Conservation (phyloP, 37 sponge, comb jelly and placozoan species). For the Amphimedon queenslandica region DNA sequence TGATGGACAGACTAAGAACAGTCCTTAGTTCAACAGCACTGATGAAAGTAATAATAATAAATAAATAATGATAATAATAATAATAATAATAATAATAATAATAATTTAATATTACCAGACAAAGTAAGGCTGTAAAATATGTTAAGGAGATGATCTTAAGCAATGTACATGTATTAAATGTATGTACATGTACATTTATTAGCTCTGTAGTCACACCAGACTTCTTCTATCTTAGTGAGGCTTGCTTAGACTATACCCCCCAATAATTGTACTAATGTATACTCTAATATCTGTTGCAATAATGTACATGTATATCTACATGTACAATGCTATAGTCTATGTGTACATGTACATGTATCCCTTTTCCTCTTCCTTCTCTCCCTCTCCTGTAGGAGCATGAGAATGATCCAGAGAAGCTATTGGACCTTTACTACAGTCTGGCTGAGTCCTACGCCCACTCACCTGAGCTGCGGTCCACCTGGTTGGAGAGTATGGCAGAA, state of each 20-base stretch:
- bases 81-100: no score
- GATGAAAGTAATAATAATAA: slow-evolving; percentile 67
- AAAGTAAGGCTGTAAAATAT: no score
- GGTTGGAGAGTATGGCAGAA: slow-evolving; percentile 82
- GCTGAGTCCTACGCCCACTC: slow-evolving; percentile 82
- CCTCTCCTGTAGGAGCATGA: slow-evolving; percentile 54
- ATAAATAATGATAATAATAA: no score
- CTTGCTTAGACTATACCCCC: no score
- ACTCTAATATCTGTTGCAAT: background rate
- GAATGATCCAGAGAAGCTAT: slow-evolving; percentile 82
- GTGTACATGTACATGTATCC: background rate
- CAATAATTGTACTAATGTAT: background rate
- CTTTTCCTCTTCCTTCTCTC: background rate
- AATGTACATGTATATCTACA: background rate
- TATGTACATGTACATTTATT: background rate
- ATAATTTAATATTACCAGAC: no score
- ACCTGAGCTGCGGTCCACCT: slow-evolving; percentile 83
- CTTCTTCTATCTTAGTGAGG: no score
- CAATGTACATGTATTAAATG: background rate
- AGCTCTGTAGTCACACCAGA: no score
- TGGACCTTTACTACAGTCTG: slow-evolving; percentile 86
- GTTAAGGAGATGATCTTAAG: no score
- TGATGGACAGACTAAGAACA: slow-evolving; percentile 73
- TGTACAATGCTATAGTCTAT: background rate
- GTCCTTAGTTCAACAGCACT: slow-evolving; percentile 76